Conservation (phyloP, 1,140 invertebrate genomes). For the Bursaphelenchus mucronatus region DNA sequence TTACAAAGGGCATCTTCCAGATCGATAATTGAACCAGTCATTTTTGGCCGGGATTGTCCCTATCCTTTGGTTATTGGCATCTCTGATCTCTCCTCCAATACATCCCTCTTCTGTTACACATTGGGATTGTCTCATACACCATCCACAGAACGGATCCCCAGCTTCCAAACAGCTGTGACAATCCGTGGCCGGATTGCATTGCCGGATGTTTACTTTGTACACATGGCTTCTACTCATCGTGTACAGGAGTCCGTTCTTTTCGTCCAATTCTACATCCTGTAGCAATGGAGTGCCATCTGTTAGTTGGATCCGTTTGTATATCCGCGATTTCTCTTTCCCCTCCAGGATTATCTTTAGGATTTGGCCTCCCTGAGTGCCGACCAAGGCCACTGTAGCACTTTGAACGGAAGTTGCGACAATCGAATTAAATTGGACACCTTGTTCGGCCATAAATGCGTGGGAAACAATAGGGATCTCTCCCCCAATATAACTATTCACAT, state of each 20-base stretch:
- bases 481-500: slow-evolving; percentile 56
- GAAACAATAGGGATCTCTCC: slow-evolving; percentile 51
- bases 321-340: slow-evolving; percentile 27
- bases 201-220: slow-evolving; percentile 49
- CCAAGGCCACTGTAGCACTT: slow-evolving; percentile 54
- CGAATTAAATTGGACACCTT: slow-evolving; percentile 45
- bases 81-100: slow-evolving; percentile 24
- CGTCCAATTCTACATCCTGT: slow-evolving; percentile 50
- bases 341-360: slow-evolving; percentile 42
- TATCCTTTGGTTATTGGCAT: slow-evolving; percentile 23
- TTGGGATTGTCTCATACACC: slow-evolving; percentile 45
- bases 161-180: slow-evolving; percentile 49
- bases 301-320: slow-evolving; percentile 48
- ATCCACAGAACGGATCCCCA: slow-evolving; percentile 58
- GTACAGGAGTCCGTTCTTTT: slow-evolving; percentile 47
- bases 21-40: slow-evolving; percentile 58
- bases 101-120: slow-evolving; percentile 40
- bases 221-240: slow-evolving; percentile 32
- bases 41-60: slow-evolving; percentile 25
- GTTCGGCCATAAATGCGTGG: slow-evolving; percentile 29
- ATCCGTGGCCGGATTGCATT: slow-evolving; percentile 39
- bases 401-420: slow-evolving; percentile 46
- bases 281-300: slow-evolving; percentile 39
- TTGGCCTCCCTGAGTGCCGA: slow-evolving; percentile 51
- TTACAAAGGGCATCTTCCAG: slow-evolving; percentile 51